Percentiles rank a stretch among this genome's conserved stretches.
These are phyloP conservation scores for Podarcis lilfordi DNA, from an alignment of 2,797 vertebrate genomes.

Conservation along the genomic window DNA sequence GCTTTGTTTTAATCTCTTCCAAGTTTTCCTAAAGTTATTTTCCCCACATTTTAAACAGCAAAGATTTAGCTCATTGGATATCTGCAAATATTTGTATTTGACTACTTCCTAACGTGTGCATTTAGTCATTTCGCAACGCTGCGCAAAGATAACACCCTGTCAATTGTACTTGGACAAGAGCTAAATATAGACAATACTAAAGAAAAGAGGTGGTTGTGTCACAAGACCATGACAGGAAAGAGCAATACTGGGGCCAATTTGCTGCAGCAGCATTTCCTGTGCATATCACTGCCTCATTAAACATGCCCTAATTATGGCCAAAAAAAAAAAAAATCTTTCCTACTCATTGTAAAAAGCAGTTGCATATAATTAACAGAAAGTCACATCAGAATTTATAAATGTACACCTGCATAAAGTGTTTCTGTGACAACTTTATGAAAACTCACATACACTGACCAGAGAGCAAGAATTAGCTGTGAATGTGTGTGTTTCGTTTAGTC, in stretches of 20 bases:
- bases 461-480: background rate
- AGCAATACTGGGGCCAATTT: conserved; percentile 49
- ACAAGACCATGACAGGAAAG: conserved; percentile 52
- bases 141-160: conserved; percentile 50
- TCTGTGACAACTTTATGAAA: background rate
- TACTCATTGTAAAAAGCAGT: background rate
- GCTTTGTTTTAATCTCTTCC: background rate
- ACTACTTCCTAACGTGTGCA: background rate
- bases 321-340: background rate
- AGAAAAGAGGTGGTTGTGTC: conserved; percentile 45
- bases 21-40: conserved; percentile 52
- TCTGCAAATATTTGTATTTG: conserved; percentile 56
- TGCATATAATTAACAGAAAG: background rate
- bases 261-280: conserved; percentile 57
- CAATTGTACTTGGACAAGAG: conserved; percentile 42
- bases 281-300: conserved; percentile 9
- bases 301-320: background rate
- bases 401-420: background rate
- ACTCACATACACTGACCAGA: background rate
- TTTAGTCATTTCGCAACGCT: conserved; percentile 35
- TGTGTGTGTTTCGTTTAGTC: too few species aligned
- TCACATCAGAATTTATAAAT: background rate
- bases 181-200: conserved; percentile 62
- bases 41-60: conserved; percentile 14
- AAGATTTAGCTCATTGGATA: conserved; percentile 27